Evolutionary conservation across 2,797 vertebrate species (phyloP), one percentile per base, ranked within the genome.

Genomic region (Acanthornis magna): DNA sequence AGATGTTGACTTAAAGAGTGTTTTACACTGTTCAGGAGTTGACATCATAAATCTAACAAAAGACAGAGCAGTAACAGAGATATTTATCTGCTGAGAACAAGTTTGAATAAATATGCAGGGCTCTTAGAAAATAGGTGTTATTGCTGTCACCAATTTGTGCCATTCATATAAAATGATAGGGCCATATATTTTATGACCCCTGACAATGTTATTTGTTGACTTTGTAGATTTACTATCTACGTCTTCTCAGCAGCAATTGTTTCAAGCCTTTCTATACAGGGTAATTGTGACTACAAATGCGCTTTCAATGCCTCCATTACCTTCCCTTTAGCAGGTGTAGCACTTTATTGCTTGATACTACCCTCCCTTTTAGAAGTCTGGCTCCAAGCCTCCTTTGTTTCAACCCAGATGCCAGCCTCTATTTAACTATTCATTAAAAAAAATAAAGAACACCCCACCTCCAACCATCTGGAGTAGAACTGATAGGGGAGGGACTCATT

Each of bases 361-460:
- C 67, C 70, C 89, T 96, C 88, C 48, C 77, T 95, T 96, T 93
- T 87, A 95, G 84, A 95, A 25, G 38, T 80, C 93, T 97, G 97
- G 96, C 97, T 97, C 80, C 87, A 93, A 96, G 97, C 96, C 96
- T 94, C 78, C 94, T 98, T 98, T 98, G 96, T 98, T 98, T 96
- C 95, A 94, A 84, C 85, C 85, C 96, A 97, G 94, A 97, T 97
- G 97, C 93, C 95, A 96, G 91, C 70, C 83, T 97, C 93, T 97
- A 96, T 96, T 98, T 97, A 96, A 91, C 80, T 93, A 92, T 97
- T 96, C 93, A 95, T 97, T 79, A 83, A 84, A 92, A 71, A 93
- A 95, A 92, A 54, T 47, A 92, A 94, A 80, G 73, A 83, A 45
- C 29, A 76, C 78, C 38, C 67, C 66, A 48, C 80, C 88, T 77